A percentile compares a stretch with the other conserved stretches of the same genome.
Conservation (phyloP, 2,797 vertebrate species). For the Brachyrhaphis roseni region DNA sequence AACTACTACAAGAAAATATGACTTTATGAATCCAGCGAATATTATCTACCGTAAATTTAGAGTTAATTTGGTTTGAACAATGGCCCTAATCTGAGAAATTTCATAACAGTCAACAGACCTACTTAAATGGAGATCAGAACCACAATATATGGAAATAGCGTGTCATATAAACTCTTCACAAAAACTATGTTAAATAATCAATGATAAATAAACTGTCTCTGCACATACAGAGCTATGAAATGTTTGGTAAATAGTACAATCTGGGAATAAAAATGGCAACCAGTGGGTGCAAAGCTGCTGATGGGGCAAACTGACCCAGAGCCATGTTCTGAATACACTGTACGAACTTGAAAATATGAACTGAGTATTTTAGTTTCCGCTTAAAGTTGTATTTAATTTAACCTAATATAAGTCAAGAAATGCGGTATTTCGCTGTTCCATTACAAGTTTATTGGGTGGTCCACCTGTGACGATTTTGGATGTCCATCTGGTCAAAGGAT, state of each 20-base stretch:
- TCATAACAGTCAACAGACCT: not conserved
- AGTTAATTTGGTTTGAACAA: not conserved
- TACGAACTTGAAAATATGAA: not conserved
- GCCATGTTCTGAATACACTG: not conserved
- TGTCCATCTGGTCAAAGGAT: not conserved
- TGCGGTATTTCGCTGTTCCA: not conserved
- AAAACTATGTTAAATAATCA: not conserved
- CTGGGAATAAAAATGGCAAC: not conserved
- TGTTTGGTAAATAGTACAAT: not conserved
- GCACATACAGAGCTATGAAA: not conserved
- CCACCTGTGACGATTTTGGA: not conserved
- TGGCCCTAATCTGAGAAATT: not conserved
- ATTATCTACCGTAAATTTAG: not conserved
- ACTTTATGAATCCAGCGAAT: not conserved
- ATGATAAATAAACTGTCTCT: not conserved
- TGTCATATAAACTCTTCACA: not conserved
- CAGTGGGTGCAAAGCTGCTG: not conserved
- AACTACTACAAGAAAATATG: not conserved
- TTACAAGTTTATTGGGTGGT: not conserved
- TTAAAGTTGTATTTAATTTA: not conserved
- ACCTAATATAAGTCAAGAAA: not conserved
- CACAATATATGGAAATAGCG: not conserved
- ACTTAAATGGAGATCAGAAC: not conserved
- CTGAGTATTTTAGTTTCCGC: not conserved
- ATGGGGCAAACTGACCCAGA: not conserved